These are phyloP conservation scores for Gymnocheta viridis DNA, from an alignment of 2,888 invertebrate species.

Conservation along the genomic window DNA sequence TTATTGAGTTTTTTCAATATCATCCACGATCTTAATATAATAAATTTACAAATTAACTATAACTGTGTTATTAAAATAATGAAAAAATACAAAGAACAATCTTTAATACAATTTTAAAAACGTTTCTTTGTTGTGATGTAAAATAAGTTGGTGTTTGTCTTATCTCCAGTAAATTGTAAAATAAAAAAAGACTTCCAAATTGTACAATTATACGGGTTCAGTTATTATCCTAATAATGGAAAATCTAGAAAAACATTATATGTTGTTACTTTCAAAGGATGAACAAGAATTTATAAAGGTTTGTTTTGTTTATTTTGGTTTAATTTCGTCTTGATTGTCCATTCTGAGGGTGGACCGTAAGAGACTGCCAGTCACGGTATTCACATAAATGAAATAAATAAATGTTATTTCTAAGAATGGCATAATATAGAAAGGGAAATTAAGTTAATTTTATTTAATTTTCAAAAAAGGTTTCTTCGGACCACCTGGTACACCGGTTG, in stretches of 20 bases:
- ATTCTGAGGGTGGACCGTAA: background rate
- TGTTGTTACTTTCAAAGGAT: conserved; percentile 71
- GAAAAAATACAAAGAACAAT: background rate
- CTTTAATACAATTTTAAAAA: background rate
- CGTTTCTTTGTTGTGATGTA: conserved; percentile 27
- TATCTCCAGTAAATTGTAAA: conserved; percentile 27
- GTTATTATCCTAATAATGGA: conserved; percentile 23
- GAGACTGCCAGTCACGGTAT: no score
- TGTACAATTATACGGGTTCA: background rate
- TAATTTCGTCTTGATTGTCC: background rate
- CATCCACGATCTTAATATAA: conserved; percentile 13
- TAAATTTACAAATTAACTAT: conserved; percentile 9
- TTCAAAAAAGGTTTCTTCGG: no score
- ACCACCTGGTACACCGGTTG: no score
- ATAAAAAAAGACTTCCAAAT: conserved; percentile 12
- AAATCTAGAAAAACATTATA: conserved; percentile 69
- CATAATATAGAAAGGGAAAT: no score
- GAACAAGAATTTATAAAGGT: conserved; percentile 74
- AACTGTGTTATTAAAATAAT: background rate
- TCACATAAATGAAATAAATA: no score
- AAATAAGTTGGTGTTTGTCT: conserved; percentile 39
- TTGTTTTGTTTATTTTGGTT: conserved; percentile 14
- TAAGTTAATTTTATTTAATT: no score
- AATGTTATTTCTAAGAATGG: no score
- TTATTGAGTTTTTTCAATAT: conserved; percentile 2